phyloP scores from a whole-genome alignment of 2,113 vertebrate genomes.

The Procavia capensis region DNA sequence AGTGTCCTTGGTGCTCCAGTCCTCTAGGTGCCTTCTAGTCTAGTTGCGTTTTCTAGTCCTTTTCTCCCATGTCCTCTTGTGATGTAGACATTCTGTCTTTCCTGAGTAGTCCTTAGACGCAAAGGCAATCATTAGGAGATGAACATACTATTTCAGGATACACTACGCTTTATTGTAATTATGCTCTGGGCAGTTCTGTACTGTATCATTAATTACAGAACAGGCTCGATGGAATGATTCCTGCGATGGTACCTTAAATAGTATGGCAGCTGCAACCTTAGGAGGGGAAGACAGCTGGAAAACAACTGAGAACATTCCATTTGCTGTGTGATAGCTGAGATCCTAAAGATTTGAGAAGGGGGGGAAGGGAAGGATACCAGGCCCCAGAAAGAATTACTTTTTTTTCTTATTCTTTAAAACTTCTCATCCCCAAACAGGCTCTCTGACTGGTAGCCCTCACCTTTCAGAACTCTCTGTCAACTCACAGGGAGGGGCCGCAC shows the following conservation, averaged over 20 bases:
- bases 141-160: neutral
- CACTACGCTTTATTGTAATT: neutral
- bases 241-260: neutral
- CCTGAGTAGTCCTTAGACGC: slow-evolving; percentile 65
- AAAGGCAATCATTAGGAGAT: slow-evolving; percentile 54
- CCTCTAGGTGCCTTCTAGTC: slow-evolving; percentile 75
- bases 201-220: neutral
- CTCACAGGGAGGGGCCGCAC: slow-evolving; percentile 91
- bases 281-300: neutral
- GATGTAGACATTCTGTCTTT: slow-evolving; percentile 69
- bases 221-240: neutral
- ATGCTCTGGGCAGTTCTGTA: slow-evolving; percentile 12
- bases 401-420: slow-evolving; percentile 76
- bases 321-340: neutral
- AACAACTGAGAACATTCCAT: neutral
- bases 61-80: slow-evolving; percentile 72
- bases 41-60: slow-evolving; percentile 62
- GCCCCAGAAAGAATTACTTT: slow-evolving; percentile 65
- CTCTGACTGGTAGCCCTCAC: slow-evolving; percentile 92
- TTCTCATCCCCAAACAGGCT: slow-evolving; percentile 86
- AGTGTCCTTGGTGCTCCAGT: slow-evolving; percentile 67
- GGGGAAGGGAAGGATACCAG: neutral
- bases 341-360: neutral
- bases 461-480: slow-evolving; percentile 92
- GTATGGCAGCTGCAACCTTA: neutral